Evolutionary conservation across 2,797 vertebrate genomes (phyloP), one percentile per base, ranked within the genome.

Genomic region (Rallus crepitans): DNA sequence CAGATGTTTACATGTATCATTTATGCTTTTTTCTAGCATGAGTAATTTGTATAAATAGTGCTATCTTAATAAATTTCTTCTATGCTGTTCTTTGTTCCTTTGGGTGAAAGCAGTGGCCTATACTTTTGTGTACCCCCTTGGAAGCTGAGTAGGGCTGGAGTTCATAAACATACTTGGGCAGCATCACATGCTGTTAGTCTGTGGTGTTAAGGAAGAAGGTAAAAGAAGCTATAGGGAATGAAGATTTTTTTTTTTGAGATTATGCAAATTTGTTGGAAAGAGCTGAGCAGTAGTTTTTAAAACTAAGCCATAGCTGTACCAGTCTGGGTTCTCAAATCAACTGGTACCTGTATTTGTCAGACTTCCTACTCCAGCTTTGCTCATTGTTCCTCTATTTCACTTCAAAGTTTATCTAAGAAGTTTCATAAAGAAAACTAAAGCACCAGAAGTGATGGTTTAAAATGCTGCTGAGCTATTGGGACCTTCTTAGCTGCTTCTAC

Each of bases 11-110:
- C 98, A 97, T 98, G 92, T 98, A 98, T 97, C 98, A 98, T 98
- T 98, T 97, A 98, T 98, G 98, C 98, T 98, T 98, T 98, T 98
- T 98, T 98, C 98, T 98, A 98, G 98, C 98, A 98, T 98, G 98
- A 98, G 98, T 98, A 98, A 98, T 98, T 98, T 98, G 98, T 98
- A 98, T 83, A 98, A 98, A 98, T 98, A 98, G 97, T 97, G 96
- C 96, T 98, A 98, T 94, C 97, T 97, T 97, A 98, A 98, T 98
- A 97, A 98, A 96, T 96, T 95, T 96, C 89, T 92, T 96, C 75
- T 95, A 92, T 70, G 90, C 95, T 96, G 57, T 96, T 97, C 84
- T 88, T 78, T 75, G 79, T 70, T 95, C 73, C 30, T 94, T 93
- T 65, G 90, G 30, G 59, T 87, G 84, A 79, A 95, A 82, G 53